A percentile compares a stretch with the other conserved stretches of the same genome.
Evolutionary conservation across 2,888 invertebrate genomes (phyloP).

Genomic region (Podabrus alpinus): DNA sequence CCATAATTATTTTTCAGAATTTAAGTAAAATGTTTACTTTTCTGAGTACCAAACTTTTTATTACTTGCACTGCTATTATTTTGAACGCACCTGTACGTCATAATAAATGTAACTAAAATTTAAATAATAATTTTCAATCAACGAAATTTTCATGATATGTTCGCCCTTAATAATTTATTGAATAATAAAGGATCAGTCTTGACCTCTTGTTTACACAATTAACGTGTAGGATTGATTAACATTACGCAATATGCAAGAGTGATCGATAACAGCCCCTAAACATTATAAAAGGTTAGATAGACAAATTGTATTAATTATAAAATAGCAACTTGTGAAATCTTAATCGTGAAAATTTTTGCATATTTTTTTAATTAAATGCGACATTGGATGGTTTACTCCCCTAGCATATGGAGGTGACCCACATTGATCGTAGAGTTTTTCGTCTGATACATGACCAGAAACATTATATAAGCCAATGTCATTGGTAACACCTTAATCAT

Average conservation of each 20-base stretch:
- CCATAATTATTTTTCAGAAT: too few species aligned
- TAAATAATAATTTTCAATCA: neutral
- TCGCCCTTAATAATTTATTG: neutral
- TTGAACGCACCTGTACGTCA: too few species aligned
- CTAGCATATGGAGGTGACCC: slow-evolving; percentile 30
- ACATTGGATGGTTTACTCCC: slow-evolving; percentile 23
- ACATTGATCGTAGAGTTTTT: slow-evolving; percentile 30
- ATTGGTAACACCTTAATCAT: slow-evolving; percentile 5
- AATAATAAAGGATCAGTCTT: neutral
- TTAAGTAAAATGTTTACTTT: too few species aligned
- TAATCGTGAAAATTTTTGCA: neutral
- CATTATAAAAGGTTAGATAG: neutral
- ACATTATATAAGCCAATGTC: slow-evolving; percentile 19
- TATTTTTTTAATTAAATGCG: slow-evolving; percentile 8
- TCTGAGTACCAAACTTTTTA: too few species aligned
- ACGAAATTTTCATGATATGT: neutral
- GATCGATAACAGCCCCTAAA: neutral
- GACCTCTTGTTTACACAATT: neutral
- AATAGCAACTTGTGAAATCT: neutral
- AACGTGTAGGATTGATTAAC: neutral
- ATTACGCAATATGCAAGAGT: neutral
- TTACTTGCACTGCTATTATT: too few species aligned
- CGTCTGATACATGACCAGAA: slow-evolving; percentile 9
- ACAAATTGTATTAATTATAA: neutral
- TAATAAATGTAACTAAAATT: neutral